Conservation (phyloP, 2,113 vertebrate species). For the Melanerpes aurifrons region DNA sequence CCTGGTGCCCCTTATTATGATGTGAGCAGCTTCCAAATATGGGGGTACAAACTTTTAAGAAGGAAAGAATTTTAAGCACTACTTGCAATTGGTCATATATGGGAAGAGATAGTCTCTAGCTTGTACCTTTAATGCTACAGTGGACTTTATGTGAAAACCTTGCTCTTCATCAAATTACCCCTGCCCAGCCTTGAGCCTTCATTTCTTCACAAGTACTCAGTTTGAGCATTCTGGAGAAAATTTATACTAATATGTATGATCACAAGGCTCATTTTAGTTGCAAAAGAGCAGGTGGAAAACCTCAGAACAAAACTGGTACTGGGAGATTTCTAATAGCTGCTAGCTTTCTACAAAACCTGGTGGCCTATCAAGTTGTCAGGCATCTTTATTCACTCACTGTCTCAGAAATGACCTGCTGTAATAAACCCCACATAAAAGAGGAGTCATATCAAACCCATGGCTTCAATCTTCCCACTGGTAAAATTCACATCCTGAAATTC, state of each 20-base stretch:
- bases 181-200: background rate
- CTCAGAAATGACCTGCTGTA: background rate
- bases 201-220: too few relatives aligned
- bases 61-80: background rate
- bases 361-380: background rate
- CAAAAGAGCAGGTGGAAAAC: background rate
- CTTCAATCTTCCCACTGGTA: background rate
- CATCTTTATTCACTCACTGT: background rate
- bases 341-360: background rate
- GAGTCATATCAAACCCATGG: background rate
- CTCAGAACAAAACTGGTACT: background rate
- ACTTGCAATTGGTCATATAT: background rate
- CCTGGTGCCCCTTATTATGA: background rate
- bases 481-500: slow-evolving; percentile 33
- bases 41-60: background rate
- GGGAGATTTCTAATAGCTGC: background rate
- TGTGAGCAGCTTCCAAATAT: background rate
- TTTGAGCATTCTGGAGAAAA: background rate
- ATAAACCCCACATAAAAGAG: slow-evolving; percentile 7
- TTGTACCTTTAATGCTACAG: background rate
- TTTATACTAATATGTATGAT: background rate
- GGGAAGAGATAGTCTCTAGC: fast-evolving
- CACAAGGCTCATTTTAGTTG: background rate
- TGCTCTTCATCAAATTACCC: background rate
- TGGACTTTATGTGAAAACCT: background rate